A percentile compares a stretch with the other conserved stretches of the same genome.
Evolutionary conservation across 2,113 vertebrate species (phyloP).

Genomic region (Carassius auratus): DNA sequence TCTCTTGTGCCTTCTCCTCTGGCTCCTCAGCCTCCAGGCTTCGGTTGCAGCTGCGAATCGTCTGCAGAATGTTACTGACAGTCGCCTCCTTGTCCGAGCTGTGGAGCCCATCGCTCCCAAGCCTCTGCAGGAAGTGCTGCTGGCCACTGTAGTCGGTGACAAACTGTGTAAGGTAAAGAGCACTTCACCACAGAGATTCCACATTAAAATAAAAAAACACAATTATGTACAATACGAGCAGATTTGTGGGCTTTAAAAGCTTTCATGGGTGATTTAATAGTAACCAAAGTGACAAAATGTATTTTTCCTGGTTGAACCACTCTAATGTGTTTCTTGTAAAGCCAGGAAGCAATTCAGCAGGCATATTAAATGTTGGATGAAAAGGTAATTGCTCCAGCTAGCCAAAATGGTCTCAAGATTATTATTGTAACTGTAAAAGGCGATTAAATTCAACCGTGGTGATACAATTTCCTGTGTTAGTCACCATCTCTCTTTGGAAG

Average conservation of each 20-base stretch:
- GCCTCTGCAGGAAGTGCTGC: constrained; percentile 88
- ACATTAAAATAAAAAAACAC: neutral
- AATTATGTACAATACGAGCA: neutral
- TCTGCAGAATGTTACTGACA: constrained; percentile 93
- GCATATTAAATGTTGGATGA: constrained; percentile 21
- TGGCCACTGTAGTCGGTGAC: constrained; percentile 93
- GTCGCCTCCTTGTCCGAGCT: constrained; percentile 91
- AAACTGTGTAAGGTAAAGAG: constrained; percentile 77
- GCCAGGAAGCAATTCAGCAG: constrained; percentile 28
- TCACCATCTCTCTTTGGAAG: neutral
- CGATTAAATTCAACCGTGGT: neutral
- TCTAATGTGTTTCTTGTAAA: neutral
- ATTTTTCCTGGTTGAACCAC: constrained; percentile 13
- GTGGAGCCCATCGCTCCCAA: constrained; percentile 89
- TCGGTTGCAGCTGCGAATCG: constrained; percentile 93
- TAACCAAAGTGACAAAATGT: constrained; percentile 1
- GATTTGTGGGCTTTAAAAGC: neutral
- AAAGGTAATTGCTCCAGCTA: constrained; percentile 27
- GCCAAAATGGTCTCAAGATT: neutral
- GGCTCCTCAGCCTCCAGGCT: constrained; percentile 90
- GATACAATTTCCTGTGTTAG: constrained; percentile 1
- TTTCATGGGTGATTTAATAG: constrained; percentile 10
- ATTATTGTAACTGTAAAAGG: neutral
- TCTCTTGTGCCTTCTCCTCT: constrained; percentile 79
- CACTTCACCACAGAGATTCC: constrained; percentile 15